Evolutionary conservation across 2,113 vertebrate species (phyloP), one percentile per base, ranked within the genome.

Genomic region (Notiomystis cincta): DNA sequence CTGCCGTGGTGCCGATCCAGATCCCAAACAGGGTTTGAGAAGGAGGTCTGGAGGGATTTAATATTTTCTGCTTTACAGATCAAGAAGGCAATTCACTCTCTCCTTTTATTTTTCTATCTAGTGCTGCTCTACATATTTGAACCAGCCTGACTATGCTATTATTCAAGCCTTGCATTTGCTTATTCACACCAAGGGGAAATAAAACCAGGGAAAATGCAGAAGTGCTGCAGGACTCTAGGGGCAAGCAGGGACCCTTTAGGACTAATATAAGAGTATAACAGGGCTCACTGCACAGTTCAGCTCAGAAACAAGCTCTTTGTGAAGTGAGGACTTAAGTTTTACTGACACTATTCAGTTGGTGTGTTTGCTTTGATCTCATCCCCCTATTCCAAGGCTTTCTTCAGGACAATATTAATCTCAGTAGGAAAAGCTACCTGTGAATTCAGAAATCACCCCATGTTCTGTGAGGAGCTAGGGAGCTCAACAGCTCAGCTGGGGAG

Each of bases 1-100:
- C 38, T 45, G 25, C 51, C 9, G 35, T 2, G 35, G 53, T 71
- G 93, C 72, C 14, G 50, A 87, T 70, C 90, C 94, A 54, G 92
- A 93, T 69, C 95, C 72, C 58, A 89, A 89, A 70, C 87, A 50
- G 83, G 53, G 73, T 95, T 94, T 83, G 69, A 79, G 93, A 94
- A 70, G n/a, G 33, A 72, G 65, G 28, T 47, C 93, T 89, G 45
- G 62, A 48, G 33, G 56, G 84, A 94, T 85, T 93, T 60, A 62
- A 80, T 37, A 23, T 91, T 94, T 91, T 83, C 86, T 83, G 72
- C 75, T 76, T 83, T 86, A 86, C 6, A 9, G 65, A 90, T 54
- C 69, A 87, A 72, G 73, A 71, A 69, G 31, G 80, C 4, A 28
- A 58, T 62, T 85, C 0, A 1, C 50, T 69, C 60, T 90, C 53